A percentile compares a stretch with the other conserved stretches of the same genome.
phyloP scores from a whole-genome alignment of 2,797 vertebrate genomes.

The Synanceia verrucosa region DNA sequence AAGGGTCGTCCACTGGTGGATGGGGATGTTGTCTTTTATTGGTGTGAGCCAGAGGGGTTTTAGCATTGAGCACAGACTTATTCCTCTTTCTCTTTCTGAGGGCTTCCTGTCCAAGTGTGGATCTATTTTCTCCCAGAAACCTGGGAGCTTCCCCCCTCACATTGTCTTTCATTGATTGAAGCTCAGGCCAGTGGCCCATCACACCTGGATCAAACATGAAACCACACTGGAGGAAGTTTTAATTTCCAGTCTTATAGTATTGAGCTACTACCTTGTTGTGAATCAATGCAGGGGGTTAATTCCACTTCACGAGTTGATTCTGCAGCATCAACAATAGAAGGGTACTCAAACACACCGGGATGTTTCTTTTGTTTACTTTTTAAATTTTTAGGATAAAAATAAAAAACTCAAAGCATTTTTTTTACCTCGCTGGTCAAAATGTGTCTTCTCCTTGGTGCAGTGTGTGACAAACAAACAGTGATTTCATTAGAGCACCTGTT shows the following conservation, averaged over 20 bases:
- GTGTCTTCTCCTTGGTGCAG: slow-evolving; percentile 15
- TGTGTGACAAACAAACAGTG: slow-evolving; percentile 50
- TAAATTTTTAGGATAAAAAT: slow-evolving; percentile 20
- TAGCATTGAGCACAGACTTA: slow-evolving; percentile 35
- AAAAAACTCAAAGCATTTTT: slow-evolving; percentile 9
- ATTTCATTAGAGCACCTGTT: slow-evolving; percentile 58
- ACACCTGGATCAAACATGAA: slow-evolving; percentile 56
- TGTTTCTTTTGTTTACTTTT: slow-evolving; percentile 9
- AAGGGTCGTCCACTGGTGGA: slow-evolving; percentile 59
- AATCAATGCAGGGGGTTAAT: slow-evolving; percentile 59
- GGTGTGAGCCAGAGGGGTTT: slow-evolving; percentile 40
- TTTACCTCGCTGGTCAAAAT: slow-evolving; percentile 39
- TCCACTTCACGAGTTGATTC: slow-evolving; percentile 32
- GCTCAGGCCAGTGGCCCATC: slow-evolving; percentile 56
- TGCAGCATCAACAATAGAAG: slow-evolving; percentile 5
- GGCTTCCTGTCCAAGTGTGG: slow-evolving; percentile 40
- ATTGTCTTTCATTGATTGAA: slow-evolving; percentile 47
- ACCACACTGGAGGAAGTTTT: slow-evolving; percentile 49
- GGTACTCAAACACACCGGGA: background rate
- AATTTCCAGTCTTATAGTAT: slow-evolving; percentile 58
- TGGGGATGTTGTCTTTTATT: slow-evolving; percentile 35
- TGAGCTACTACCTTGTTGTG: slow-evolving; percentile 43
- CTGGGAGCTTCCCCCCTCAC: slow-evolving; percentile 2
- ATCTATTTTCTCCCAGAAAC: slow-evolving; percentile 45
- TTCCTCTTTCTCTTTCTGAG: slow-evolving; percentile 24